These are phyloP conservation scores for Ammodytes dubius DNA, from an alignment of 2,113 vertebrate species.

Conservation along the genomic window DNA sequence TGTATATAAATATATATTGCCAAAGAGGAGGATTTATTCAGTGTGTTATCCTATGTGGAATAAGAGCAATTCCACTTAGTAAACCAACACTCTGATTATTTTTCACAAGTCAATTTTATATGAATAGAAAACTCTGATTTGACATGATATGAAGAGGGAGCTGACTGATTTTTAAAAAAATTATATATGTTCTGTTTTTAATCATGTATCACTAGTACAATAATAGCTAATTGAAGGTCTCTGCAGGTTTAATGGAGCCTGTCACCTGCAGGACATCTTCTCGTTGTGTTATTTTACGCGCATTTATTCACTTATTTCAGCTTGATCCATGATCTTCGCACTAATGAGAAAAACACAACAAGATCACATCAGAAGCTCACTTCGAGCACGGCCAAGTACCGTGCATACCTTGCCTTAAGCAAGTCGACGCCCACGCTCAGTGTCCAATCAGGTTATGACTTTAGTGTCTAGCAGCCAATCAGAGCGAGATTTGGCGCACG, in stretches of 20 bases:
- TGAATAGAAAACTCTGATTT: background rate
- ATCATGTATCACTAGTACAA: background rate
- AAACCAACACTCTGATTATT: background rate
- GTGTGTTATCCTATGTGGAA: background rate
- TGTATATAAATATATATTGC: no score
- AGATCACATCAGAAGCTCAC: slow-evolving; percentile 63
- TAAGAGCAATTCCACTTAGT: background rate
- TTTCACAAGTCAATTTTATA: background rate
- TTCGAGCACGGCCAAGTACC: slow-evolving; percentile 48
- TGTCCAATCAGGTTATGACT: slow-evolving; percentile 59
- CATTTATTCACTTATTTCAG: slow-evolving; percentile 62
- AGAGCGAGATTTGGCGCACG: background rate
- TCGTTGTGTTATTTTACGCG: slow-evolving; percentile 37
- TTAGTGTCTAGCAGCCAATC: slow-evolving; percentile 60
- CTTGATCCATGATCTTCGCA: slow-evolving; percentile 67
- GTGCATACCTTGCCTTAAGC: slow-evolving; percentile 25
- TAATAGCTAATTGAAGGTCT: background rate
- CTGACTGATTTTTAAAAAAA: background rate
- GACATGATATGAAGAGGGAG: background rate
- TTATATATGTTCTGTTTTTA: background rate
- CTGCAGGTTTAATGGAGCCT: slow-evolving; percentile 33
- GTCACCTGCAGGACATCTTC: slow-evolving; percentile 34
- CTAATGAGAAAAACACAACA: slow-evolving; percentile 76
- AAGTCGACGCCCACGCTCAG: slow-evolving; percentile 59
- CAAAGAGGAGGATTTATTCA: background rate